phyloP scores from a whole-genome alignment of 2,888 invertebrate genomes.

The Macaria liturata region DNA sequence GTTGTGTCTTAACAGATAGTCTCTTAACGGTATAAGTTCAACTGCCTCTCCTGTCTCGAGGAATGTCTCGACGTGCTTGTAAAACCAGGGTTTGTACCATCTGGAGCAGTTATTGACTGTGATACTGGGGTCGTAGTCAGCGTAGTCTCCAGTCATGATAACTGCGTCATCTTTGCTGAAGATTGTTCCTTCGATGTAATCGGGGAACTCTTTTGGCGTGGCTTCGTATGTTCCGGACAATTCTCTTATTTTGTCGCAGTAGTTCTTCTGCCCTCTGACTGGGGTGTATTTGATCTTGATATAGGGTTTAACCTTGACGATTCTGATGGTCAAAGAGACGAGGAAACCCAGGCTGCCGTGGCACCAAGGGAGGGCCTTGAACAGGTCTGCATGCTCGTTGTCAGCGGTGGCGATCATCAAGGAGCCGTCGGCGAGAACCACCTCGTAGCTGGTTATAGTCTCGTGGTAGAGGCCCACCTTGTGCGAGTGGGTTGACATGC shows the following conservation, averaged over 20 bases:
- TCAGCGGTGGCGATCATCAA: constrained; percentile 81
- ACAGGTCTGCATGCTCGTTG: constrained; percentile 84
- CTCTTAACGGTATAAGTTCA: constrained; percentile 85
- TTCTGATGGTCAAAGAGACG: constrained; percentile 84
- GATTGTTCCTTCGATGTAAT: constrained; percentile 87
- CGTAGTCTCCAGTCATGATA: constrained; percentile 86
- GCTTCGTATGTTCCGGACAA: constrained; percentile 82
- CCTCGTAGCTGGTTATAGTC: constrained; percentile 85
- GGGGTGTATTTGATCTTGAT: constrained; percentile 86
- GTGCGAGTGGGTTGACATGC: constrained; percentile 90
- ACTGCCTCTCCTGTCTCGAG: constrained; percentile 77
- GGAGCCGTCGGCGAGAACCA: constrained; percentile 85
- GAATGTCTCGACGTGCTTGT: constrained; percentile 85
- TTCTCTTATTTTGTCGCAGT: constrained; percentile 84
- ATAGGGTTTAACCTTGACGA: constrained; percentile 85
- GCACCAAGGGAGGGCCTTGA: constrained; percentile 85
- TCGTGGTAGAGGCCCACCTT: constrained; percentile 88
- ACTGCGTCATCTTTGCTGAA: constrained; percentile 85
- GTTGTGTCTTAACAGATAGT: constrained; percentile 86
- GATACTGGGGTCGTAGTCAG: constrained; percentile 80
- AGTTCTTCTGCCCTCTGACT: constrained; percentile 83
- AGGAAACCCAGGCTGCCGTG: constrained; percentile 87
- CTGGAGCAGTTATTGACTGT: constrained; percentile 81
- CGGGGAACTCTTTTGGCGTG: constrained; percentile 71
- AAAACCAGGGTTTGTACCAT: constrained; percentile 90